Evolutionary conservation across 2,113 vertebrate species (phyloP).

Genomic region (Nothoprocta perdicaria): DNA sequence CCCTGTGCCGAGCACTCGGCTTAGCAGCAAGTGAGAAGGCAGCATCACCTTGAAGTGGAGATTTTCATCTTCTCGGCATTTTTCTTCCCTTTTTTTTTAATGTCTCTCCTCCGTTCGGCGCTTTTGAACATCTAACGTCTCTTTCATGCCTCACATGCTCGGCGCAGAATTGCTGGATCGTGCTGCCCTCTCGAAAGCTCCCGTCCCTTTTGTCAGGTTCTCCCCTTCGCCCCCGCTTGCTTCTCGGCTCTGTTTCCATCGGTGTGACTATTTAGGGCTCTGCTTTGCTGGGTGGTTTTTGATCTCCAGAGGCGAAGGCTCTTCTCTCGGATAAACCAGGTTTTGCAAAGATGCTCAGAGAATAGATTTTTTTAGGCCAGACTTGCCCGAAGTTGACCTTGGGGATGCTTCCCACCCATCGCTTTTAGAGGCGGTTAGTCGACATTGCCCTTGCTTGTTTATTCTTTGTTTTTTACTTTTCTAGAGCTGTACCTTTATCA

Average conservation of each 20-base stretch:
- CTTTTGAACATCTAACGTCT: constrained; percentile 79
- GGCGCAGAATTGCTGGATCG: constrained; percentile 76
- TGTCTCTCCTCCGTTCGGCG: constrained; percentile 63
- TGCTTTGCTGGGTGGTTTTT: constrained; percentile 70
- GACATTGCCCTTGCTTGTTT: neutral
- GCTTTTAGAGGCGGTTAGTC: neutral
- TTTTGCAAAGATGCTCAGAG: constrained; percentile 7
- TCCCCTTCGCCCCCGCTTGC: constrained; percentile 55
- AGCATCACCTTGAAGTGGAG: constrained; percentile 70
- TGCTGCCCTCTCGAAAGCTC: constrained; percentile 69
- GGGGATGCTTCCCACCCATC: neutral
- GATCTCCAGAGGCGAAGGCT: constrained; percentile 62
- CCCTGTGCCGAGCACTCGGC: constrained; percentile 19
- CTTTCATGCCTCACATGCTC: constrained; percentile 76
- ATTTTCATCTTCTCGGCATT: constrained; percentile 68
- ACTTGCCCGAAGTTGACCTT: neutral
- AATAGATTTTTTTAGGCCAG: constrained; percentile 41
- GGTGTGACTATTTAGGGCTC: constrained; percentile 45
- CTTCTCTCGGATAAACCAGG: constrained; percentile 38
- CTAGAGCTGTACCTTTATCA: neutral
- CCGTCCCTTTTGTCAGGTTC: constrained; percentile 76
- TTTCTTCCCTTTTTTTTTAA: constrained; percentile 61
- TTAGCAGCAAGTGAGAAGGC: constrained; percentile 55
- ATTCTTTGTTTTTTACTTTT: neutral
- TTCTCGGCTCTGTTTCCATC: constrained; percentile 72